Percentiles rank a stretch among this genome's conserved stretches.
These are phyloP conservation scores for Theodoxus fluviatilis DNA, from an alignment of 2,888 invertebrate species.

Conservation along the genomic window DNA sequence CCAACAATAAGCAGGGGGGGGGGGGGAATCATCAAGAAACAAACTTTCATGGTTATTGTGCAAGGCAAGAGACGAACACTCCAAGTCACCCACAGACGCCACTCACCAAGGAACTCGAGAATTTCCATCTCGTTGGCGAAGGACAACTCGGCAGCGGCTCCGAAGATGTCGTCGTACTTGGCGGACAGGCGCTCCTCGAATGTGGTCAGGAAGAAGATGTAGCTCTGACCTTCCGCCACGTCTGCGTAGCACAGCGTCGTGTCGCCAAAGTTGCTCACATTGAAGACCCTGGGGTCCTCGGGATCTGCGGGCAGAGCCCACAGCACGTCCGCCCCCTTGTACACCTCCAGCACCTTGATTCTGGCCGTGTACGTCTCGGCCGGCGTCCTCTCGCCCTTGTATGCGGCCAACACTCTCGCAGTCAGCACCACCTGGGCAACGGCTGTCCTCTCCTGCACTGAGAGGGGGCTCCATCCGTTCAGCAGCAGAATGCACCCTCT, in stretches of 20 bases:
- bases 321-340: conserved; percentile 44
- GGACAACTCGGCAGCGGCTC: conserved; percentile 52
- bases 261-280: conserved; percentile 62
- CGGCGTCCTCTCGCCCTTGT: conserved; percentile 45
- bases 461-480: conserved; percentile 61
- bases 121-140: conserved; percentile 51
- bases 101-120: conserved; percentile 55
- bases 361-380: conserved; percentile 55
- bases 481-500: conserved; percentile 61
- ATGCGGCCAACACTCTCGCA: conserved; percentile 46
- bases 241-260: conserved; percentile 62
- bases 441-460: conserved; percentile 49
- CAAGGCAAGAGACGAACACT: too few relatives aligned
- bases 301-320: conserved; percentile 33
- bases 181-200: conserved; percentile 57
- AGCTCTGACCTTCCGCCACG: conserved; percentile 49
- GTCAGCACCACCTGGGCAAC: conserved; percentile 54
- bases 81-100: too few relatives aligned
- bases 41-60: too few relatives aligned
- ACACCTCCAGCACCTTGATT: conserved; percentile 47
- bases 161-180: conserved; percentile 64
- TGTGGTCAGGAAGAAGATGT: conserved; percentile 60
- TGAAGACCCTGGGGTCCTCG: conserved; percentile 41
- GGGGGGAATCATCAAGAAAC: too few relatives aligned
- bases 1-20: too few relatives aligned